A percentile compares a stretch with the other conserved stretches of the same genome.
phyloP scores from a whole-genome alignment of 2,888 invertebrate genomes.

The Euplagia quadripunctaria region DNA sequence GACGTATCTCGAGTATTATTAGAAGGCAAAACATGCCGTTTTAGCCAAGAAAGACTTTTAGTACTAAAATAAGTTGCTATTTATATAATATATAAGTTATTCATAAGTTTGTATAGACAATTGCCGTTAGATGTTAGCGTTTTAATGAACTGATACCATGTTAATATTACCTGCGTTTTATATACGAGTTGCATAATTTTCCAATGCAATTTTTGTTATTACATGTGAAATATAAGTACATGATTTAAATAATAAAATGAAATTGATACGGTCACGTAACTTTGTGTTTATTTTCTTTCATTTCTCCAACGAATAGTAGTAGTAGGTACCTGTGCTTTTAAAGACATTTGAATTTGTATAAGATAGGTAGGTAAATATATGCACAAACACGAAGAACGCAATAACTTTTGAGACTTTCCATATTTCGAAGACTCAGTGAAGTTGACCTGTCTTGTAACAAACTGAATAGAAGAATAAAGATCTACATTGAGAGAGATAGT shows the following conservation, averaged over 20 bases:
- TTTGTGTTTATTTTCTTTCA: conserved; percentile 53
- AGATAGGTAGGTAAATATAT: background rate
- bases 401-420: background rate
- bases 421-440: background rate
- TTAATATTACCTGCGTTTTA: conserved; percentile 66
- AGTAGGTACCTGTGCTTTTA: conserved; percentile 9
- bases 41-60: conserved; percentile 84
- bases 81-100: conserved; percentile 71
- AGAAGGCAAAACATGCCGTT: conserved; percentile 73
- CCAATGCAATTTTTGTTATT: conserved; percentile 67
- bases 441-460: background rate
- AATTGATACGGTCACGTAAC: conserved; percentile 65
- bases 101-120: conserved; percentile 63
- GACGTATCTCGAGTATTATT: conserved; percentile 75
- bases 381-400: conserved; percentile 3
- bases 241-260: conserved; percentile 72
- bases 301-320: conserved; percentile 26
- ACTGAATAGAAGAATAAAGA: too few species aligned
- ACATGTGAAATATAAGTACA: conserved; percentile 70
- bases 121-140: conserved; percentile 75
- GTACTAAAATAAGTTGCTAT: conserved; percentile 76
- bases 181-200: conserved; percentile 67
- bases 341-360: background rate
- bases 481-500: too few species aligned
- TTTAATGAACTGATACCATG: conserved; percentile 79